phyloP scores from a whole-genome alignment of 2,888 invertebrate genomes.

The Peribatodes rhomboidaria region DNA sequence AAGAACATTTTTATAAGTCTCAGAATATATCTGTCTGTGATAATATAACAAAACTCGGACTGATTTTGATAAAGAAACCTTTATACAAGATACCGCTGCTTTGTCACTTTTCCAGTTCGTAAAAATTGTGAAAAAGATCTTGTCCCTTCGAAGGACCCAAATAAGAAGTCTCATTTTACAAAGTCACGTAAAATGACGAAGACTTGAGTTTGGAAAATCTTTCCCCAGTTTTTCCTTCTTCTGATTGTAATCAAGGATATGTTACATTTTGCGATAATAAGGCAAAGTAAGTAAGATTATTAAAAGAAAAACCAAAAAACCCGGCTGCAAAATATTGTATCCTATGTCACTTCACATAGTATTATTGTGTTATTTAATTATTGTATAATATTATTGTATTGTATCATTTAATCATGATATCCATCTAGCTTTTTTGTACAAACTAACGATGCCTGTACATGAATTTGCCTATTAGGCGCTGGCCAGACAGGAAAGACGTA shows the following conservation, averaged over 20 bases:
- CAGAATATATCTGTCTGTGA: conserved; percentile 7
- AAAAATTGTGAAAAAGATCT: conserved; percentile 27
- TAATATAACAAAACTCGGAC: conserved; percentile 26
- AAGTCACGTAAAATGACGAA: conserved; percentile 42
- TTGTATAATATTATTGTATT: too few relatives aligned
- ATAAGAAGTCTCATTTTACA: conserved; percentile 45
- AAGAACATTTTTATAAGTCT: neutral
- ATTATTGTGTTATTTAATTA: too few relatives aligned
- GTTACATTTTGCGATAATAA: conserved; percentile 1
- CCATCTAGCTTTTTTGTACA: neutral
- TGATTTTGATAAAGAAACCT: conserved; percentile 15
- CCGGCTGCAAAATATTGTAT: too few relatives aligned
- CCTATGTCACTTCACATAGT: too few relatives aligned
- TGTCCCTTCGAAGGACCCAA: conserved; percentile 31
- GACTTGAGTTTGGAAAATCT: conserved; percentile 14
- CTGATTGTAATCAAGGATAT: conserved; percentile 13
- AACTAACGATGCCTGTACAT: neutral
- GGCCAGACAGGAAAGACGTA: too few relatives aligned
- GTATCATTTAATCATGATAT: too few relatives aligned
- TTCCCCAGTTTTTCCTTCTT: conserved; percentile 9
- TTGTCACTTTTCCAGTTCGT: conserved; percentile 24
- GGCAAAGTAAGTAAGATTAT: too few relatives aligned
- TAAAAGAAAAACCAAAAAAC: too few relatives aligned
- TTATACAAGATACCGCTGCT: conserved; percentile 12
- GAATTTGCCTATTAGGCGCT: too few relatives aligned